phyloP scores from a whole-genome alignment of 2,888 invertebrate species.

The Macaria notata region DNA sequence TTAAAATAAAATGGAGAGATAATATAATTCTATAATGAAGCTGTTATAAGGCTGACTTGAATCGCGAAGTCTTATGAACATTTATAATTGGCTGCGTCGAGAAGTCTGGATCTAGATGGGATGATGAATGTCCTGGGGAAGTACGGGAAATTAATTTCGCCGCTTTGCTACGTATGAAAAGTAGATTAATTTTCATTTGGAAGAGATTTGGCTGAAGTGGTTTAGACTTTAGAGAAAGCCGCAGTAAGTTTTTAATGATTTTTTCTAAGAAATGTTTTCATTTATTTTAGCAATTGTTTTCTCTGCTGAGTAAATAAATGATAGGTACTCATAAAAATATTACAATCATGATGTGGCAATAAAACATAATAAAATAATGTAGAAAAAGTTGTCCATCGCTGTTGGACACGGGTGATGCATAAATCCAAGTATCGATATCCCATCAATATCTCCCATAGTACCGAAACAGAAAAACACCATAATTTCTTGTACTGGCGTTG shows the following conservation, averaged over 20 bases:
- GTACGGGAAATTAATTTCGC: constrained; percentile 7
- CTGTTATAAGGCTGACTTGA: constrained; percentile 16
- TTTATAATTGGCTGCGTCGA: constrained; percentile 17
- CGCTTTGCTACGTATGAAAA: constrained; percentile 1
- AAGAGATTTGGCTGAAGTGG: not conserved
- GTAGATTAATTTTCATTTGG: constrained; percentile 5
- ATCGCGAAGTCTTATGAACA: constrained; percentile 16
- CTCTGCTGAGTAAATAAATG: too few relatives aligned
- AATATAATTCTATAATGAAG: constrained; percentile 16
- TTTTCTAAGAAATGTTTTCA: too few relatives aligned
- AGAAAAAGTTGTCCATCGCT: not conserved
- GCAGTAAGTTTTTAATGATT: too few relatives aligned
- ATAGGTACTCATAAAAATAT: too few relatives aligned
- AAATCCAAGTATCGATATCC: constrained; percentile 6
- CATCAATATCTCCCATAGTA: constrained; percentile 12
- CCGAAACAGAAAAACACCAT: constrained; percentile 2
- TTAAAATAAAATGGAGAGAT: constrained; percentile 11
- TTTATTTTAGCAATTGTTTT: too few relatives aligned
- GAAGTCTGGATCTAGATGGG: constrained; percentile 11
- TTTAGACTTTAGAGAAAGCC: too few relatives aligned
- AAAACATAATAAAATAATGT: not conserved
- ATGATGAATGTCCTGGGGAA: constrained; percentile 8
- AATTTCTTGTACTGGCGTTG: constrained; percentile 19
- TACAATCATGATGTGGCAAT: too few relatives aligned
- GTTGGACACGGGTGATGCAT: not conserved